Conservation (phyloP, 2,797 vertebrate species). For the Liparis tanakae region DNA sequence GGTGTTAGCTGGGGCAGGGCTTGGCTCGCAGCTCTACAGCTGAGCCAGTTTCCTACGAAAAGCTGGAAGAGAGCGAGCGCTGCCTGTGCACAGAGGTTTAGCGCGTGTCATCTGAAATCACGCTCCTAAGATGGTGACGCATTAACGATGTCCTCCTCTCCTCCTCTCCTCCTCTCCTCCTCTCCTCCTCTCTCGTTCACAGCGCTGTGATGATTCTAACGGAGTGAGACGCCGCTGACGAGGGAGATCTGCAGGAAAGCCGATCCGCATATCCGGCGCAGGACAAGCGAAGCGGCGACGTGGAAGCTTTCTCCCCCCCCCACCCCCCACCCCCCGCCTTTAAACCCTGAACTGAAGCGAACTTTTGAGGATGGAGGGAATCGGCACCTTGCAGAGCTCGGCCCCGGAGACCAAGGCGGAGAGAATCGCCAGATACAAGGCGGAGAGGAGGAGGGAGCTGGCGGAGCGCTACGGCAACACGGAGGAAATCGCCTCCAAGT, state of each 20-base stretch:
- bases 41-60: constrained; percentile 54
- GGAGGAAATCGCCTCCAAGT: constrained; percentile 79
- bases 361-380: constrained; percentile 71
- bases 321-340: constrained; percentile 28
- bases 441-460: constrained; percentile 83
- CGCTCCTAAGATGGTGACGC: constrained; percentile 8
- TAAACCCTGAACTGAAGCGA: constrained; percentile 1
- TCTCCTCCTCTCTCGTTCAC: constrained; percentile 63
- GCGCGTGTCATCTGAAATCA: constrained; percentile 47
- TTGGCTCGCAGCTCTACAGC: constrained; percentile 43
- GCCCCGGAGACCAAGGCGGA: constrained; percentile 84
- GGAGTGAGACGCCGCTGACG: constrained; percentile 59
- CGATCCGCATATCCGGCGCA: constrained; percentile 6
- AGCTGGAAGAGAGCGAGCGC: constrained; percentile 17
- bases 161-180: constrained; percentile 48
- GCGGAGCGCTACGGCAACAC: constrained; percentile 83
- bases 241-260: constrained; percentile 35
- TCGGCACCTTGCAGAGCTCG: constrained; percentile 80
- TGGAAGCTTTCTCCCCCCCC: no score
- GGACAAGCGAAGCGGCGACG: constrained; percentile 18
- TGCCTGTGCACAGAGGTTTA: constrained; percentile 18
- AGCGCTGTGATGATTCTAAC: constrained; percentile 60
- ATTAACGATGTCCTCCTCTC: constrained; percentile 56
- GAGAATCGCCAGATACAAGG: constrained; percentile 87
- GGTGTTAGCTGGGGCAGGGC: constrained; percentile 48